Evolutionary conservation across 2,113 vertebrate species (phyloP).

Genomic region (Herpetotheres cachinnans): DNA sequence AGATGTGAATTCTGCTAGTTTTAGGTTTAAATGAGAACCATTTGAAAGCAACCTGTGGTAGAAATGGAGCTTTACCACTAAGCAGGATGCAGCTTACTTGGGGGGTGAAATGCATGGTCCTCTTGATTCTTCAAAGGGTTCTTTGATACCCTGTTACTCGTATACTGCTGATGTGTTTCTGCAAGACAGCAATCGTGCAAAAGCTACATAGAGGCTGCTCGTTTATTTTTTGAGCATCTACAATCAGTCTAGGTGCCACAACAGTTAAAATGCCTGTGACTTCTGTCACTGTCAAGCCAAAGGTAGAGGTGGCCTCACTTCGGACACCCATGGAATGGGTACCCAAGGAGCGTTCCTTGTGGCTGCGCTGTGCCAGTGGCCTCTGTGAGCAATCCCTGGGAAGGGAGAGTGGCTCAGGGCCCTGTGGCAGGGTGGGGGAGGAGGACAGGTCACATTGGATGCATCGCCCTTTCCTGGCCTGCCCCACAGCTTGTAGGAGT

Average conservation of each 20-base stretch:
- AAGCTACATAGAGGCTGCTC: neutral
- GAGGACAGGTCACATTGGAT: neutral
- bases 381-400: neutral
- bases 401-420: neutral
- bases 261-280: neutral
- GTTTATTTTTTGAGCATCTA: neutral
- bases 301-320: neutral
- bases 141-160: neutral
- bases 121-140: neutral
- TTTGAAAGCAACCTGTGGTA: neutral
- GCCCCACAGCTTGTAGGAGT: neutral
- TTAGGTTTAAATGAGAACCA: neutral
- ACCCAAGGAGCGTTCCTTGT: neutral
- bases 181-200: neutral
- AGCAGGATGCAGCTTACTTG: neutral
- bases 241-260: neutral
- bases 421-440: neutral
- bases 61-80: neutral
- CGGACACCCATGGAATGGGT: fast-evolving
- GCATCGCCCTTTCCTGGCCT: fast-evolving
- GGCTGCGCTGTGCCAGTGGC: neutral
- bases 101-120: neutral
- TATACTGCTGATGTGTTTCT: neutral
- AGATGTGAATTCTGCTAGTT: neutral
- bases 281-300: neutral